Evolutionary conservation across 2,113 vertebrate genomes (phyloP), one percentile per base, ranked within the genome.

Genomic region (Anguilla rostrata): DNA sequence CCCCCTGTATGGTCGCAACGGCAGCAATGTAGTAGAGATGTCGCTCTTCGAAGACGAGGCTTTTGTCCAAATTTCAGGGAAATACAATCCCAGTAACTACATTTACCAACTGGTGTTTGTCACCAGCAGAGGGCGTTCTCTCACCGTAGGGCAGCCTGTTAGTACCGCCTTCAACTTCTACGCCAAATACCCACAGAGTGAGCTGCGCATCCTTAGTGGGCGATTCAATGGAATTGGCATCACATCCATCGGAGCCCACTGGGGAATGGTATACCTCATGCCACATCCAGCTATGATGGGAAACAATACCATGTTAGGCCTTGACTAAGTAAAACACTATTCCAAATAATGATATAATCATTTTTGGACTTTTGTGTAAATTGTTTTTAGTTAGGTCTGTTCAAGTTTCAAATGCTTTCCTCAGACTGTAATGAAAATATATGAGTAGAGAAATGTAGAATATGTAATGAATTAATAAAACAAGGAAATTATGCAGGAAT

Each of bases 241-340:
- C 22, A 85, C 89, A 3, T 63, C 87, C 5, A n/a, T 89, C 2
- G 83, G 57, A 39, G 16, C 83, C 0, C 83, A 90, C 87, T 91
- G 92, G 91, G 87, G 15, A 1, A 18, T 88, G 81, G 0, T 49
- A 1, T 7, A 20, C 34, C 26, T 11, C 29, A 71, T 71, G 5
- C 83, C 56, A 63, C 2, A 80, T 85, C 34, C 56, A 57, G 26
- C 14, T 57, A 78, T 41, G 53, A 26, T 81, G 3, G 40, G 53
- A n/a, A 71, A 71, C 63, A n/a, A 71, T n/a, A 71, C 22, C 63
- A 71, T n/a, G 20, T n/a, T 9, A 71, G 9, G 22, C 20, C 20
- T n/a, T 71, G 26, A 26, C 26, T 71, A 71, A n/a, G 2, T 46
- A 9, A 46, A 46, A 6, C 14, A 60, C 57, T 18, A 4, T 60